These are phyloP conservation scores for Drosophila austrosaltans DNA, from an alignment of 2,888 invertebrate species.

Conservation along the genomic window DNA sequence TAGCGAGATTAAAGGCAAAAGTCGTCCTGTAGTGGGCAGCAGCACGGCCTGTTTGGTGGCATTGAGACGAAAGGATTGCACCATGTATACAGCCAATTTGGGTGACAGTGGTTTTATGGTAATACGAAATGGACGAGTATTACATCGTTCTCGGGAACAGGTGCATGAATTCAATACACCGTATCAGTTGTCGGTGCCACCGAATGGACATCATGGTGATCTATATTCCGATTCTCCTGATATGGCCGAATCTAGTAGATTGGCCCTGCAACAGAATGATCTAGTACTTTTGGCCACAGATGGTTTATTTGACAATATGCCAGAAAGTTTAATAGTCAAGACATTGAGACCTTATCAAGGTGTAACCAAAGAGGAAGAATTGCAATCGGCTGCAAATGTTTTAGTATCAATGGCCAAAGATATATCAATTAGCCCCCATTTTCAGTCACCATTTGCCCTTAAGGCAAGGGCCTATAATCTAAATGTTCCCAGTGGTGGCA, in stretches of 20 bases:
- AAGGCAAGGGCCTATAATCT: constrained; percentile 47
- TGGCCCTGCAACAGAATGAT: constrained; percentile 93
- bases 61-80: constrained; percentile 92
- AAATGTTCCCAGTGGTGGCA: constrained; percentile 44
- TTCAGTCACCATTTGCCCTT: constrained; percentile 56
- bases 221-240: constrained; percentile 95
- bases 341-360: constrained; percentile 88
- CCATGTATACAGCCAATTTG: constrained; percentile 96
- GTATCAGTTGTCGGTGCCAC: constrained; percentile 96
- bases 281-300: constrained; percentile 97
- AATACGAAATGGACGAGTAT: constrained; percentile 91
- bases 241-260: constrained; percentile 92
- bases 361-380: neutral
- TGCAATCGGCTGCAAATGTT: constrained; percentile 50
- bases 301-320: constrained; percentile 98
- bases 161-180: constrained; percentile 99
- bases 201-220: constrained; percentile 90
- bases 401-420: constrained; percentile 50
- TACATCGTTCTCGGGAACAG: constrained; percentile 96
- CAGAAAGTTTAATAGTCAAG: constrained; percentile 92
- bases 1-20: constrained; percentile 92
- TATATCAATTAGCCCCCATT: constrained; percentile 38
- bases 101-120: constrained; percentile 98
- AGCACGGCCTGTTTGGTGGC: constrained; percentile 98
- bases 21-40: constrained; percentile 95